Evolutionary conservation across 2,888 invertebrate genomes (phyloP), one percentile per base, ranked within the genome.

Genomic region (Argyra leucocephala): DNA sequence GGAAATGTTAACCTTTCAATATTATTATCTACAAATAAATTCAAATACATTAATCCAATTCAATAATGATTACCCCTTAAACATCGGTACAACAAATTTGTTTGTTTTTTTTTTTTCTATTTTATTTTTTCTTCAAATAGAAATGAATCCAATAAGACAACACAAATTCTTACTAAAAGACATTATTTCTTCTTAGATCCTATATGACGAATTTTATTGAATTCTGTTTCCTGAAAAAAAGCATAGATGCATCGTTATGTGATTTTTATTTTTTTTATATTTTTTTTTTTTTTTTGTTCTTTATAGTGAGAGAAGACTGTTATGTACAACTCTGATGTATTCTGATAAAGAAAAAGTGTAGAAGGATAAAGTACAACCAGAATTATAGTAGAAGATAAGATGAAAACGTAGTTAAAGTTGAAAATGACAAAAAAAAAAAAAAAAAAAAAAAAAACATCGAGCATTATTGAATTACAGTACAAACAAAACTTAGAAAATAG

Each of bases 181-280:
- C 48, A 48, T 48, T 48, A 48, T 48, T 15, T 12, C 18, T 48
- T 48, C 5, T 48, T n/a, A 48, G 48, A 18, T 48, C 48, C 48
- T 48, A 48, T 48, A 48, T 48, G 48, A 48, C 15, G 48, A 48
- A 48, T 48, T 48, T 48, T 48, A 48, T 48, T 48, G 48, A 48
- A 18, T 48, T 48, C 48, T 48, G 48, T 48, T 48, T 48, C 48
- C 48, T 48, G n/a, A 15, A 15, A 18, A n/a, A 48, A 48, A 15
- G 48, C 48, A 48, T 48, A 15, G 12, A 48, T 48, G 48, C n/a
- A 48, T 31, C 31, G 7, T 48, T 48, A n/a, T n/a, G n/a, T n/a
- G n/a, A n/a, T n/a, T 48, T 15, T 6, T 48, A n/a, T 48, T 48
- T 48, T 2, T 18, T 5, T 18, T 31, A 31, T 1, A 3, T 10